Evolutionary conservation across 1,140 invertebrate genomes (phyloP).

Genomic region (Drosophila orena): DNA sequence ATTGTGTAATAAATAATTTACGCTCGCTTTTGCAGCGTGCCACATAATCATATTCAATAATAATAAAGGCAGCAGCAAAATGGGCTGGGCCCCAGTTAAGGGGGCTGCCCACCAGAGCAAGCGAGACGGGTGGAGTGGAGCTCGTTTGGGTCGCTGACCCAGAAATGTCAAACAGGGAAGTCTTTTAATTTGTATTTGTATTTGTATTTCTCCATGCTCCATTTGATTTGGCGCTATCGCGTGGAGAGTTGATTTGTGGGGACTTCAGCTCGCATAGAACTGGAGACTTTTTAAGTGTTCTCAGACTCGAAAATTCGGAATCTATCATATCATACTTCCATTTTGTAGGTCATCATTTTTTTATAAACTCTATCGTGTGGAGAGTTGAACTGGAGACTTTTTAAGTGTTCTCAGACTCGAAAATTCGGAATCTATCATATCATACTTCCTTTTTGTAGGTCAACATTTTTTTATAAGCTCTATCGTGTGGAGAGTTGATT

Average conservation of each 20-base stretch:
- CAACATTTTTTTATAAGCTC: no score
- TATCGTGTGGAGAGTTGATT: no score
- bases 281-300: slow-evolving; percentile 2
- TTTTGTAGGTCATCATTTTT: no score
- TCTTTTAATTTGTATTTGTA: slow-evolving; percentile 68
- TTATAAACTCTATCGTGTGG: no score
- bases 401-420: no score
- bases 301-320: background rate
- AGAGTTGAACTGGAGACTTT: no score
- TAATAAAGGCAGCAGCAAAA: slow-evolving; percentile 49
- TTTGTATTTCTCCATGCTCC: slow-evolving; percentile 29
- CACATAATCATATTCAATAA: slow-evolving; percentile 83
- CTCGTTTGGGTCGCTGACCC: slow-evolving; percentile 83
- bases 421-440: no score
- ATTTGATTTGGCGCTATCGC: slow-evolving; percentile 19
- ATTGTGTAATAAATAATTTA: slow-evolving; percentile 82
- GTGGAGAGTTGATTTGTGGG: slow-evolving; percentile 9
- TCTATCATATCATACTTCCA: no score
- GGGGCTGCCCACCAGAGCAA: background rate
- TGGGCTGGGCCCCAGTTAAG: slow-evolving; percentile 45
- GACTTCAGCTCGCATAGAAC: background rate
- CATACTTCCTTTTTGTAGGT: no score
- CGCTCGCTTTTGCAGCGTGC: slow-evolving; percentile 78
- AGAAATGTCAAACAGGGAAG: slow-evolving; percentile 83
- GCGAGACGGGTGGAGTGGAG: slow-evolving; percentile 24